These are phyloP conservation scores for Maccullochella peelii DNA, from an alignment of 2,113 vertebrate species.

Conservation along the genomic window DNA sequence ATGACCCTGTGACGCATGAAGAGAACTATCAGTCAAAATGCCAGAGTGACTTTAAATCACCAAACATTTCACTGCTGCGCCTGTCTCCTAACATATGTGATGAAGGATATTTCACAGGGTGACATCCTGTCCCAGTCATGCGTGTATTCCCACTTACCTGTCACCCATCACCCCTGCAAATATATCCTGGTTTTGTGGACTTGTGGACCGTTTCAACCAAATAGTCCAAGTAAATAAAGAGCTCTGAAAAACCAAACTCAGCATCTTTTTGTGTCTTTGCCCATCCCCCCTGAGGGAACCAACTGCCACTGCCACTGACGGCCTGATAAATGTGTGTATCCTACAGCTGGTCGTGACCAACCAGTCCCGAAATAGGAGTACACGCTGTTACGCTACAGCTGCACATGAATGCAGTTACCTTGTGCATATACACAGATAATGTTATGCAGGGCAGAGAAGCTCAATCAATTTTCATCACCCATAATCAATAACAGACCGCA, in stretches of 20 bases:
- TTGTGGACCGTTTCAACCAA: background rate
- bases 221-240: slow-evolving; percentile 29
- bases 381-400: background rate
- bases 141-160: slow-evolving; percentile 30
- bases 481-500: slow-evolving; percentile 66
- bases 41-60: slow-evolving; percentile 64
- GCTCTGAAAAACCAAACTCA: slow-evolving; percentile 14
- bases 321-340: slow-evolving; percentile 33
- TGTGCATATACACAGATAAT: slow-evolving; percentile 35
- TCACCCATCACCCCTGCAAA: slow-evolving; percentile 36
- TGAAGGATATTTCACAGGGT: slow-evolving; percentile 49
- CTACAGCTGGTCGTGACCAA: slow-evolving; percentile 43
- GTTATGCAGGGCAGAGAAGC: slow-evolving; percentile 33
- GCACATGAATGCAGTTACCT: background rate
- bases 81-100: slow-evolving; percentile 50
- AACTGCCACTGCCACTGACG: background rate
- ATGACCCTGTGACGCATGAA: slow-evolving; percentile 58
- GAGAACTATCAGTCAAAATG: slow-evolving; percentile 66
- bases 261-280: slow-evolving; percentile 9
- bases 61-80: slow-evolving; percentile 48
- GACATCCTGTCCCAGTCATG: slow-evolving; percentile 30
- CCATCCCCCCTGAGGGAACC: background rate
- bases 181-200: background rate
- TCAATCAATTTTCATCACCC: slow-evolving; percentile 61
- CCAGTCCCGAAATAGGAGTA: slow-evolving; percentile 38